Evolutionary conservation across 2,888 invertebrate species (phyloP).

Genomic region (Proisotoma minuta): DNA sequence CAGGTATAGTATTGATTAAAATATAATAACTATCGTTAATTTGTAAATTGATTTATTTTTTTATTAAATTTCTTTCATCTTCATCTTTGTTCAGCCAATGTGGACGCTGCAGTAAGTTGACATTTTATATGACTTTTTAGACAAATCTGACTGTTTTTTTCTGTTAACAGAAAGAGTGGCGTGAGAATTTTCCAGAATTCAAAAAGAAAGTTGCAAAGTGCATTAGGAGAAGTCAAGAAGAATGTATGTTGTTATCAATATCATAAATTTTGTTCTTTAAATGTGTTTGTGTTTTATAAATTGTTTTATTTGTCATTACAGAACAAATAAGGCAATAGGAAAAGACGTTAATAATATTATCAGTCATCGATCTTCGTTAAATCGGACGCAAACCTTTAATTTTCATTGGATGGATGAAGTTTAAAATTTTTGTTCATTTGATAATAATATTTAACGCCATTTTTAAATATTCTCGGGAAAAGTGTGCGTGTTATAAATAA

Average conservation of each 20-base stretch:
- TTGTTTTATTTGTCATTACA: neutral
- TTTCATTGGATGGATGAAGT: neutral
- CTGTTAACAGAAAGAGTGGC: conserved; percentile 88
- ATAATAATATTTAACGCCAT: too few relatives aligned
- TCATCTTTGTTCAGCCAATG: too few relatives aligned
- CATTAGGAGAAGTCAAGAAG: conserved; percentile 98
- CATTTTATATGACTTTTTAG: neutral
- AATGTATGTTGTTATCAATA: conserved; percentile 69
- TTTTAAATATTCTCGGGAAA: too few relatives aligned
- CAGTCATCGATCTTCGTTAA: conserved; percentile 1
- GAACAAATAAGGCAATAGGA: neutral
- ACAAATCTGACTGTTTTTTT: conserved; percentile 8
- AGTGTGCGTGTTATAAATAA: too few relatives aligned
- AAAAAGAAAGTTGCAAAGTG: conserved; percentile 96
- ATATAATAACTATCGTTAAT: too few relatives aligned
- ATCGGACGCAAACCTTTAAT: neutral
- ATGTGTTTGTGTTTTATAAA: neutral
- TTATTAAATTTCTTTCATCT: too few relatives aligned
- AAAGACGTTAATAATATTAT: neutral
- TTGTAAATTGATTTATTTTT: too few relatives aligned
- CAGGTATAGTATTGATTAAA: too few relatives aligned
- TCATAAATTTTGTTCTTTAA: neutral
- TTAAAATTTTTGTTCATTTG: neutral
- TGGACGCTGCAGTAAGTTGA: conserved; percentile 89
- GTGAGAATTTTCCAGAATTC: conserved; percentile 94